Conservation (phyloP, 2,888 invertebrate genomes). For the Baronia brevicornis region DNA sequence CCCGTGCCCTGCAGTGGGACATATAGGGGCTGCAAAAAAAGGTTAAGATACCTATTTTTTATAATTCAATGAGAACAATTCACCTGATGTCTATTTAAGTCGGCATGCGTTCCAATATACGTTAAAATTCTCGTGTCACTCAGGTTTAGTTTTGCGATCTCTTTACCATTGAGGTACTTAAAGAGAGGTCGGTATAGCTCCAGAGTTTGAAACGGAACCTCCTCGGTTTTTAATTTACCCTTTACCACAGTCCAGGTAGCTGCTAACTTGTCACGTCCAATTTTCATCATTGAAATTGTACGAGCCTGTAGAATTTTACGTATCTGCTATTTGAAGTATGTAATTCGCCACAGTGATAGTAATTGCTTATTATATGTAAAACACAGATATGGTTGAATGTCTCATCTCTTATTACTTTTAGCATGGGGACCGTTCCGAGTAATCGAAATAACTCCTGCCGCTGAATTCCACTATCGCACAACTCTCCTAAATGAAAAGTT, state of each 20-base stretch:
- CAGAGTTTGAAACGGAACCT: slow-evolving; percentile 36
- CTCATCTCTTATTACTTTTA: too few relatives aligned
- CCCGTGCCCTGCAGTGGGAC: too few relatives aligned
- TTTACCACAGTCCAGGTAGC: slow-evolving; percentile 53
- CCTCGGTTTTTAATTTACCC: slow-evolving; percentile 19
- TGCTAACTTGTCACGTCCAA: slow-evolving; percentile 49
- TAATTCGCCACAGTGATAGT: too few relatives aligned
- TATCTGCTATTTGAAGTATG: too few relatives aligned
- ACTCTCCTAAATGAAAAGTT: too few relatives aligned
- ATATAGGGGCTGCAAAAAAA: not conserved
- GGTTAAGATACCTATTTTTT: too few relatives aligned
- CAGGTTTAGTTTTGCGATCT: slow-evolving; percentile 54
- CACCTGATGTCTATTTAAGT: slow-evolving; percentile 57
- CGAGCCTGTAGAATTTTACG: slow-evolving; percentile 47
- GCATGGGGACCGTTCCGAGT: too few relatives aligned
- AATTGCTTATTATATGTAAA: too few relatives aligned
- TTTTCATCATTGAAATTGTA: slow-evolving; percentile 61
- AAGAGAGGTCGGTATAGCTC: slow-evolving; percentile 56
- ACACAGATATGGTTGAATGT: too few relatives aligned
- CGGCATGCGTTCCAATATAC: slow-evolving; percentile 56
- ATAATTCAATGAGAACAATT: not conserved
- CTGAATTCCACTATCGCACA: too few relatives aligned
- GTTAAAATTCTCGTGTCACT: slow-evolving; percentile 42
- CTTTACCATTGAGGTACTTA: slow-evolving; percentile 50
- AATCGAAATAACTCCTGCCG: too few relatives aligned